phyloP scores from a whole-genome alignment of 2,113 vertebrate genomes.

The Epinephelus fuscoguttatus region DNA sequence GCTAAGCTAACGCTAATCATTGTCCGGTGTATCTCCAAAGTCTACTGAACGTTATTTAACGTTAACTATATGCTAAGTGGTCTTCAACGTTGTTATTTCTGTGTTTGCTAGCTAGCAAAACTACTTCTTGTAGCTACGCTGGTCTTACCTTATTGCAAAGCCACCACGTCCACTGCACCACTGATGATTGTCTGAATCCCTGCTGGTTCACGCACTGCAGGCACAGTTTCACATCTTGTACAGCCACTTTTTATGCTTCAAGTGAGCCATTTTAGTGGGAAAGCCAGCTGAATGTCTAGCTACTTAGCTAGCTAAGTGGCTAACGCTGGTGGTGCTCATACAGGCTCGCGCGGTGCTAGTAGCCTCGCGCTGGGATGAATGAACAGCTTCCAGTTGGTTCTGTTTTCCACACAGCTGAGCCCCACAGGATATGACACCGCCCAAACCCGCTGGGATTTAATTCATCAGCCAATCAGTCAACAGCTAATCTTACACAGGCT shows the following conservation, averaged over 20 bases:
- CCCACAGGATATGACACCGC: slow-evolving; percentile 56
- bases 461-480: slow-evolving; percentile 59
- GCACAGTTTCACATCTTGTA: slow-evolving; percentile 50
- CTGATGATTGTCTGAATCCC: slow-evolving; percentile 42
- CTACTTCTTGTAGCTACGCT: neutral
- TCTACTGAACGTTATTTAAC: neutral
- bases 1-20: slow-evolving; percentile 27
- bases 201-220: slow-evolving; percentile 19
- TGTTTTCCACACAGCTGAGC: slow-evolving; percentile 52
- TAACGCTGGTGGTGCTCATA: neutral
- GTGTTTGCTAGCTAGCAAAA: neutral
- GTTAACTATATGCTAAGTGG: neutral
- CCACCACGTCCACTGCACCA: slow-evolving; percentile 51
- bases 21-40: neutral
- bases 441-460: slow-evolving; percentile 54
- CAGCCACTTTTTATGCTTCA: neutral
- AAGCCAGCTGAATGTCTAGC: neutral
- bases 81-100: no score
- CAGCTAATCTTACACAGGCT: neutral
- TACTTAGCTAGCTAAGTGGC: neutral
- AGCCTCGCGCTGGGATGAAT: neutral
- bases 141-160: slow-evolving; percentile 58
- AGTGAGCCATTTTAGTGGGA: slow-evolving; percentile 31
- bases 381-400: slow-evolving; percentile 68
- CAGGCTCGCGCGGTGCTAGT: neutral